Evolutionary conservation across 2,888 invertebrate genomes (phyloP), one percentile per base, ranked within the genome.

Genomic region (Rhagium mordax): DNA sequence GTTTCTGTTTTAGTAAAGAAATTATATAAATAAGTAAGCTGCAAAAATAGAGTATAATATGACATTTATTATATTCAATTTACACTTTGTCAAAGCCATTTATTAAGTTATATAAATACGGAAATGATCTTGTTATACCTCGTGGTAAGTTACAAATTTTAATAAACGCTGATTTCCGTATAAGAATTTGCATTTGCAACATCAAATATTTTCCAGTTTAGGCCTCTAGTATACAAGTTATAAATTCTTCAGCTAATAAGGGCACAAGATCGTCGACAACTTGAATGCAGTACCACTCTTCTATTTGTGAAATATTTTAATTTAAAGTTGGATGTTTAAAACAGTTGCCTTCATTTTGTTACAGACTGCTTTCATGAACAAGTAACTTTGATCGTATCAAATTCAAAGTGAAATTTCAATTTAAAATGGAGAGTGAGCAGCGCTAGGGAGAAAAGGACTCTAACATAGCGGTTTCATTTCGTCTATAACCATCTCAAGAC

Each of bases 351-450:
- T 77, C 76, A 78, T 76, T 76, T 76, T 72, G 76, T 59, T 59
- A 47, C 74, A 74, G 77, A 73, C 77, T 49, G 41, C 64, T 80
- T 79, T 79, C 75, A 75, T 74, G 77, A 78, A 78, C 79, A 78
- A 78, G 77, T 75, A 81, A 82, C 85, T 85, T 85, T 85, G 84
- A 84, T 84, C 82, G 82, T 81, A 80, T 81, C 84, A 83, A 82
- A 84, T 82, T 84, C 84, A 84, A 85, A 85, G 85, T 84, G 83
- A 84, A 85, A 84, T 85, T 85, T 85, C 84, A 85, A 85, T 85
- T 85, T 85, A 84, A 85, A 85, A 85, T 84, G 80, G 81, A 82
- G 83, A 81, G 81, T 81, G 83, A 83, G 73, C 76, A 64, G 57
- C 57, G 59, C 48, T 13, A 24, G 49, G 27, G 33, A 70, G 79